These are phyloP conservation scores for Latrodectus elegans DNA, from an alignment of 2,888 invertebrate species.

Conservation along the genomic window DNA sequence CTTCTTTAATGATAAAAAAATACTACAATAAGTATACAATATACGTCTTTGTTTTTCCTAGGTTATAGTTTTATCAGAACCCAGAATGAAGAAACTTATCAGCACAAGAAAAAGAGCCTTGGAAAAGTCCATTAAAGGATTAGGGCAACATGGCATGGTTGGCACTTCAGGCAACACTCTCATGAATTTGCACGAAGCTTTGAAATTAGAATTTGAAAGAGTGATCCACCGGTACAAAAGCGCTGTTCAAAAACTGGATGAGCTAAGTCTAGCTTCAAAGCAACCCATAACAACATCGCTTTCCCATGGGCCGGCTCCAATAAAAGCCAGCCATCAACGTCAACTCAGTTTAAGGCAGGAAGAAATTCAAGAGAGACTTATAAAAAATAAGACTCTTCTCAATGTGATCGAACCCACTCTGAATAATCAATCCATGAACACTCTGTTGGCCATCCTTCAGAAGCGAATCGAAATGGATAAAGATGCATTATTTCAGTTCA, in stretches of 20 bases:
- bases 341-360: slow-evolving; percentile 87
- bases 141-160: slow-evolving; percentile 88
- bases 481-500: slow-evolving; percentile 83
- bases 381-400: slow-evolving; percentile 91
- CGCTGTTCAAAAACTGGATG: slow-evolving; percentile 88
- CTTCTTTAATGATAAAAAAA: too few species aligned
- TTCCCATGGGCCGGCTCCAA: slow-evolving; percentile 81
- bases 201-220: slow-evolving; percentile 86
- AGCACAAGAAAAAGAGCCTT: slow-evolving; percentile 83
- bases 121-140: slow-evolving; percentile 90
- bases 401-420: slow-evolving; percentile 83
- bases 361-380: slow-evolving; percentile 91
- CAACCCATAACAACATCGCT: slow-evolving; percentile 72
- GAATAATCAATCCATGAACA: slow-evolving; percentile 87
- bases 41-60: slow-evolving; percentile 70
- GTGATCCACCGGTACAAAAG: slow-evolving; percentile 90
- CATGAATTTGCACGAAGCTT: slow-evolving; percentile 86
- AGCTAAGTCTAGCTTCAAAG: slow-evolving; percentile 74
- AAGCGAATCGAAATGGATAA: slow-evolving; percentile 92
- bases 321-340: slow-evolving; percentile 91
- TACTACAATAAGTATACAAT: neutral
- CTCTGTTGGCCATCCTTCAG: slow-evolving; percentile 82
- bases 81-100: slow-evolving; percentile 80
- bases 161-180: slow-evolving; percentile 77
- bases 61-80: slow-evolving; percentile 77